phyloP scores from a whole-genome alignment of 1,140 invertebrate genomes.

The Protaetia brevitarsis region DNA sequence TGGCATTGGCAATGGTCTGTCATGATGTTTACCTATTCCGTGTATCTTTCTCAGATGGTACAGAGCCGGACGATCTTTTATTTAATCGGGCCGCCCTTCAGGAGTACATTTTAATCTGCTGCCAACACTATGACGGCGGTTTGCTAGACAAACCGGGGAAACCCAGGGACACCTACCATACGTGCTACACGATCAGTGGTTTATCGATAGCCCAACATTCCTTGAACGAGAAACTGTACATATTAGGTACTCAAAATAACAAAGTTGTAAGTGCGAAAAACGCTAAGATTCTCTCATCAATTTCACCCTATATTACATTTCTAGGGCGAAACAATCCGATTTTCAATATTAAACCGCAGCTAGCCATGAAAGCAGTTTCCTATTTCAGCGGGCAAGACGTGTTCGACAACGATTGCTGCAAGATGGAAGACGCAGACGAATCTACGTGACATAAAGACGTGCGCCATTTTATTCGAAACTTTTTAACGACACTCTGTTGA shows the following conservation, averaged over 20 bases:
- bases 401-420: slow-evolving; percentile 1
- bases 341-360: slow-evolving; percentile 62
- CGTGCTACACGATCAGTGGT: slow-evolving; percentile 95
- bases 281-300: not conserved
- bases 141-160: slow-evolving; percentile 95
- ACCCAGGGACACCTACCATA: slow-evolving; percentile 89
- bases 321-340: slow-evolving; percentile 61
- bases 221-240: slow-evolving; percentile 50
- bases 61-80: slow-evolving; percentile 57
- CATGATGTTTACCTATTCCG: too few relatives aligned
- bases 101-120: slow-evolving; percentile 92
- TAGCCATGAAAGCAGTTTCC: slow-evolving; percentile 51
- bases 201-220: slow-evolving; percentile 90
- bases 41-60: slow-evolving; percentile 34
- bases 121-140: slow-evolving; percentile 86
- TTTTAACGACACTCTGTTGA: too few relatives aligned
- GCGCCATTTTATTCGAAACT: not conserved
- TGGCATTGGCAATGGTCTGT: too few relatives aligned
- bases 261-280: slow-evolving; percentile 54
- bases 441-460: slow-evolving; percentile 6
- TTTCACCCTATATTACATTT: slow-evolving; percentile 27
- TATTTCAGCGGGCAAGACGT: slow-evolving; percentile 46
- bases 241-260: slow-evolving; percentile 60
- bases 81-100: slow-evolving; percentile 86
- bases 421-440: not conserved